Percentiles rank a stretch among this genome's conserved stretches.
phyloP scores from a whole-genome alignment of 1,140 invertebrate genomes.

The Bombus soroeensis region DNA sequence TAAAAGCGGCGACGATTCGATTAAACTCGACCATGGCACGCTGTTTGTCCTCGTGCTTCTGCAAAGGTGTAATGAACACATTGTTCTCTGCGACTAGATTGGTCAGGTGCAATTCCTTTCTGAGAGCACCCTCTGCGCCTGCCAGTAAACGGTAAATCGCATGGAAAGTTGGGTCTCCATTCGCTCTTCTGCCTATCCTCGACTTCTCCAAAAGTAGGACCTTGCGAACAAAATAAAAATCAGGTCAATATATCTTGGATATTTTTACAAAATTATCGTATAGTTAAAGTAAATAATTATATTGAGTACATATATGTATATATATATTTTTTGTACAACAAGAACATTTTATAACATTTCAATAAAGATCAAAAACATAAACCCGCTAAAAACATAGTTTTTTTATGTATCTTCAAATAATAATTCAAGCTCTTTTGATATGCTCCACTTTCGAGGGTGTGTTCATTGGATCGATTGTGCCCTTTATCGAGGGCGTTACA shows the following conservation, averaged over 20 bases:
- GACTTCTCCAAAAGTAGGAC: conserved; percentile 89
- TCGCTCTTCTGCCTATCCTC: conserved; percentile 87
- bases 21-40: conserved; percentile 90
- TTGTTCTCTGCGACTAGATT: conserved; percentile 89
- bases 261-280: neutral
- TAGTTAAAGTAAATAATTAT: neutral
- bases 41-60: conserved; percentile 91
- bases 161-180: conserved; percentile 91
- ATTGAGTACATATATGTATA: no score
- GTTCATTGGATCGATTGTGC: neutral
- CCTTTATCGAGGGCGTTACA: neutral
- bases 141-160: conserved; percentile 92
- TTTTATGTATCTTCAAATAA: neutral
- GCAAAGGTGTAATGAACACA: conserved; percentile 90
- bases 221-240: conserved; percentile 74
- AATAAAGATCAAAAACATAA: no score
- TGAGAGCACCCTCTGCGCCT: conserved; percentile 89
- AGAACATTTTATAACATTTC: no score
- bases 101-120: conserved; percentile 93
- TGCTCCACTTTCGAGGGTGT: neutral
- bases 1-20: conserved; percentile 89
- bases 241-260: neutral
- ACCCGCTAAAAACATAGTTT: neutral
- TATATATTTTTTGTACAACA: no score
- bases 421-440: neutral